These are phyloP conservation scores for Charaxes varanes DNA, from an alignment of 1,140 invertebrate species.

Conservation along the genomic window DNA sequence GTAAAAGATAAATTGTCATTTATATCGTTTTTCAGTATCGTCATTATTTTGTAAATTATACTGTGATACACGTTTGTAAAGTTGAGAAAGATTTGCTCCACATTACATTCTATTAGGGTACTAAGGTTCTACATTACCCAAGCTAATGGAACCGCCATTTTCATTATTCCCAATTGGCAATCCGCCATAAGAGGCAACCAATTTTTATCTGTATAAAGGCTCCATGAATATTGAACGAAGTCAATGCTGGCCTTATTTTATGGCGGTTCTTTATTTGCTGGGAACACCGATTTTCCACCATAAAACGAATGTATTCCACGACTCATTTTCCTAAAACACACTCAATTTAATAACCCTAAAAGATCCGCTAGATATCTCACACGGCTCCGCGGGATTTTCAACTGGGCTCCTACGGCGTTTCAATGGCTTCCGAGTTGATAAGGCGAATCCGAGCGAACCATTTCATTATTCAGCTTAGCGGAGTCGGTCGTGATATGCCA, in stretches of 20 bases:
- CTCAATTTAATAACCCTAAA: slow-evolving; percentile 67
- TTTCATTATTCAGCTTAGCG: slow-evolving; percentile 64
- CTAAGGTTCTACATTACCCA: slow-evolving; percentile 9
- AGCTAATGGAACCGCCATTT: slow-evolving; percentile 21
- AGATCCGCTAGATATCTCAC: slow-evolving; percentile 57
- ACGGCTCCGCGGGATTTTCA: slow-evolving; percentile 59
- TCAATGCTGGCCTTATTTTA: slow-evolving; percentile 54
- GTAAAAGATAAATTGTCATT: too few species aligned
- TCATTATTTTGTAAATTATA: too few species aligned
- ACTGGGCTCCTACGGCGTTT: slow-evolving; percentile 41
- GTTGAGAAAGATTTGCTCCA: slow-evolving; percentile 11
- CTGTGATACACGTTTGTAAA: too few species aligned
- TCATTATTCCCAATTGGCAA: slow-evolving; percentile 51
- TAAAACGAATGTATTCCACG: slow-evolving; percentile 45
- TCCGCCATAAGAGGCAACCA: slow-evolving; percentile 32
- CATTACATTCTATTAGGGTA: slow-evolving; percentile 14
- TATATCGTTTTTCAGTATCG: too few species aligned
- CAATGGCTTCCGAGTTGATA: slow-evolving; percentile 44
- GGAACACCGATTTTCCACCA: slow-evolving; percentile 42
- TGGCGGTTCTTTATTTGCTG: slow-evolving; percentile 50
- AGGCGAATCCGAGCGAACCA: slow-evolving; percentile 48
- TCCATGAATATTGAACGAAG: slow-evolving; percentile 36
- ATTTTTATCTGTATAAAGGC: slow-evolving; percentile 49
- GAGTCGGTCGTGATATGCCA: slow-evolving; percentile 41
- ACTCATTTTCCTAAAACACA: slow-evolving; percentile 65